Evolutionary conservation across 2,888 invertebrate species (phyloP), one percentile per base, ranked within the genome.

Genomic region (Parnassius orleans): DNA sequence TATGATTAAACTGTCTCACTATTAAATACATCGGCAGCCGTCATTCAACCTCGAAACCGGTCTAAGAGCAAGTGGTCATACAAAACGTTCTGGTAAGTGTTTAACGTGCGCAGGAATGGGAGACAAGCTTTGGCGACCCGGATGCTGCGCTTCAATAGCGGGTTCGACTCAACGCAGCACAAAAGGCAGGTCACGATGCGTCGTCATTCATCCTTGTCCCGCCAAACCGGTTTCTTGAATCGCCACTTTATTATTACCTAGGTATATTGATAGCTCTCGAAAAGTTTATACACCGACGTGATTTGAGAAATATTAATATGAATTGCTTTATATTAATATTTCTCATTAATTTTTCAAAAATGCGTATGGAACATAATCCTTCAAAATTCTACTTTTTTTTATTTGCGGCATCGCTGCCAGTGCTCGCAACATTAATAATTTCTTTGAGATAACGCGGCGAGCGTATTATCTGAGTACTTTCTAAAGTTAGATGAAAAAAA

Each of bases 401-500:
- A 60, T 57, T 50, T 62, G 53, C n/a, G 15, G 41, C 59, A 58
- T 66, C 50, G 50, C 52, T 24, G 55, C 15, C 55, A 51, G 57
- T 43, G 55, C 43, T 61, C 52, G 57, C 60, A 55, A 66, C 65
- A 63, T 69, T 67, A 65, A 65, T 76, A 72, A 73, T 72, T 71
- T 71, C 70, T 72, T 66, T 64, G 66, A 75, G 80, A 78, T 82
- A 81, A 79, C 72, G 72, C 69, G 68, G 66, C 71, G 67, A 72
- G 72, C 69, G 75, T 79, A 76, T 80, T 80, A 81, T 84, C 80
- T 82, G 70, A 79, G 83, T 88, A 89, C 90, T 90, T 90, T 91
- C 90, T 90, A 90, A 90, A 90, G 83, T 85, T 86, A 85, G 86
- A 87, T 86, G 78, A 84, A 84, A 84, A 57, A 57, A 87, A 89